Evolutionary conservation across 2,797 vertebrate species (phyloP).

Genomic region (Notamacropus eugenii): DNA sequence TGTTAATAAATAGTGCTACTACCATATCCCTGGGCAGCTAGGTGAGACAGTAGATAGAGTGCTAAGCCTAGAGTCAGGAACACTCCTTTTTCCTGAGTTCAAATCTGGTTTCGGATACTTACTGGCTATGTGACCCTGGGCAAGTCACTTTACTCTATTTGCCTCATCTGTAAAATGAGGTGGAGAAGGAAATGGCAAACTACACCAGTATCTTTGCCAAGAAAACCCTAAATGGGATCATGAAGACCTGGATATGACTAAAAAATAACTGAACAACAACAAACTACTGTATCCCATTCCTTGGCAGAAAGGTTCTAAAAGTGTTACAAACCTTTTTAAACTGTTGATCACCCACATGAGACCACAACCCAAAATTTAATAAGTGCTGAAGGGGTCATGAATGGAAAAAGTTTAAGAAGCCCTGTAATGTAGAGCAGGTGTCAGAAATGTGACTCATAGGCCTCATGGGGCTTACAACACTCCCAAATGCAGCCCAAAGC

Average conservation of each 20-base stretch:
- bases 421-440: neutral
- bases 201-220: neutral
- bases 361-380: too few species aligned
- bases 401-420: too few species aligned
- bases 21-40: neutral
- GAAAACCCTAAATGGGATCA: neutral
- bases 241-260: neutral
- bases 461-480: neutral
- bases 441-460: neutral
- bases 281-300: neutral
- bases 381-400: too few species aligned
- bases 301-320: neutral
- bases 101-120: neutral
- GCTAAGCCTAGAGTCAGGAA: neutral
- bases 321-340: neutral
- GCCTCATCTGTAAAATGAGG: neutral
- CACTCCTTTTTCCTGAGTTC: neutral
- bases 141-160: neutral
- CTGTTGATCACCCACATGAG: too few species aligned
- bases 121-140: neutral
- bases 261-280: neutral
- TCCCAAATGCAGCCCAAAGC: neutral
- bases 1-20: neutral
- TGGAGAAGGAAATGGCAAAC: neutral
- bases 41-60: neutral